Evolutionary conservation across 1,140 invertebrate species (phyloP).

Genomic region (Penaeus indicus): DNA sequence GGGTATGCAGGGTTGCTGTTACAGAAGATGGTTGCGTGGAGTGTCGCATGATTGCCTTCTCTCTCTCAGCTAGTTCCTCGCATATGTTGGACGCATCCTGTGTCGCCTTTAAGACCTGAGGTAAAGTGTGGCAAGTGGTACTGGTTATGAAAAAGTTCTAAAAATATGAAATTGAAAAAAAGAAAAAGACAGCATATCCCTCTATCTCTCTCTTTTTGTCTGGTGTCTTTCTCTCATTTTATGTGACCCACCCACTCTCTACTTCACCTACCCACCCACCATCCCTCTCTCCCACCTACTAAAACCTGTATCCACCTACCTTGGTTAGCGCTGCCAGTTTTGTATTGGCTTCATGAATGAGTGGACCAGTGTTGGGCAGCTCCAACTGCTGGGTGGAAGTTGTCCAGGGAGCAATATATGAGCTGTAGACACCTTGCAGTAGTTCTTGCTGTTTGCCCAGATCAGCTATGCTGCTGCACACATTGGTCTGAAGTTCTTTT

Average conservation of each 20-base stretch:
- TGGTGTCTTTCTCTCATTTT: too few species aligned
- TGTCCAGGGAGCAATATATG: slow-evolving; percentile 45
- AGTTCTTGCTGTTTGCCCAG: slow-evolving; percentile 34
- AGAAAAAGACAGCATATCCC: not conserved
- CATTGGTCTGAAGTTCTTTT: not conserved
- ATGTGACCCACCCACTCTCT: too few species aligned
- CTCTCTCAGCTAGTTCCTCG: not conserved
- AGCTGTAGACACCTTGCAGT: slow-evolving; percentile 23
- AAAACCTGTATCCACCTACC: not conserved
- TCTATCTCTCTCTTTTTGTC: too few species aligned
- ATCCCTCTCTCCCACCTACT: not conserved
- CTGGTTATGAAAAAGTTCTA: not conserved
- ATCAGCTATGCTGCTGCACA: not conserved
- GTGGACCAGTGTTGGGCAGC: slow-evolving; percentile 39
- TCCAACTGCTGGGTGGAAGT: slow-evolving; percentile 28
- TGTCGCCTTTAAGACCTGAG: not conserved
- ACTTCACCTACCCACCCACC: too few species aligned
- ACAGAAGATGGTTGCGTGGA: too few species aligned
- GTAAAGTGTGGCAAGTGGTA: not conserved
- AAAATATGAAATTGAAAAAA: not conserved
- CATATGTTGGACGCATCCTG: not conserved
- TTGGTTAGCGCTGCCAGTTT: slow-evolving; percentile 22
- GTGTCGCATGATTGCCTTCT: not conserved
- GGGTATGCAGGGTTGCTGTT: too few species aligned
- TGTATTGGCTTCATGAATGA: slow-evolving; percentile 23